Evolutionary conservation across 2,797 vertebrate genomes (phyloP).

Genomic region (Crax fasciolata): DNA sequence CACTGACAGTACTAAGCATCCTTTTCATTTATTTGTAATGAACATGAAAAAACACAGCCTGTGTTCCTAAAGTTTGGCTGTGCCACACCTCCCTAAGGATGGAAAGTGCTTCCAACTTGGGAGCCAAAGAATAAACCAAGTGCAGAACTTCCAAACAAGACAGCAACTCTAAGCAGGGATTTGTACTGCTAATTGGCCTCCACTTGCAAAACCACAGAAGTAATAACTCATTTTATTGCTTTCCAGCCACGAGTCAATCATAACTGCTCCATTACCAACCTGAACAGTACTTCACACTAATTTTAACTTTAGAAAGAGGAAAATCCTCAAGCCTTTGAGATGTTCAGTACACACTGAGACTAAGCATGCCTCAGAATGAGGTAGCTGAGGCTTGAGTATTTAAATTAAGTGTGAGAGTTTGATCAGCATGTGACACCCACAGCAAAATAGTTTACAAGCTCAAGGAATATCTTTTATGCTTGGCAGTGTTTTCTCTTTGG

Average conservation of each 20-base stretch:
- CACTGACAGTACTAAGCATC: not conserved
- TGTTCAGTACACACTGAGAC: rapidly evolving
- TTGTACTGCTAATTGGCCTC: not conserved
- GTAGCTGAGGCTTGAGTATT: not conserved
- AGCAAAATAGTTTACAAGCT: not conserved
- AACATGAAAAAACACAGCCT: rapidly evolving
- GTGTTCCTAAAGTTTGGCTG: not conserved
- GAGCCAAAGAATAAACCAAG: not conserved
- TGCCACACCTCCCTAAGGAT: not conserved
- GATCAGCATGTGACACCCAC: not conserved
- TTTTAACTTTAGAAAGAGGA: not conserved
- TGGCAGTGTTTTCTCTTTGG: not conserved
- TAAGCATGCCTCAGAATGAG: not conserved
- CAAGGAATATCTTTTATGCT: not conserved
- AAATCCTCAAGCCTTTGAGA: not conserved
- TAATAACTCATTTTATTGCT: not conserved
- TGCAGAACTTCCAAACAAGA: not conserved
- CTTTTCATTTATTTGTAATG: not conserved
- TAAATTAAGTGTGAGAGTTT: rapidly evolving
- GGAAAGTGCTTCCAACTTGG: not conserved
- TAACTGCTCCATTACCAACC: not conserved
- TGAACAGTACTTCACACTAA: not conserved
- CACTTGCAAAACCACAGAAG: not conserved
- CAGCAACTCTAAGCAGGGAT: not conserved
- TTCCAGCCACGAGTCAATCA: not conserved